Percentiles rank a stretch among this genome's conserved stretches.
These are phyloP conservation scores for Drosophila kepulauana DNA, from an alignment of 1,140 invertebrate species.

Conservation along the genomic window DNA sequence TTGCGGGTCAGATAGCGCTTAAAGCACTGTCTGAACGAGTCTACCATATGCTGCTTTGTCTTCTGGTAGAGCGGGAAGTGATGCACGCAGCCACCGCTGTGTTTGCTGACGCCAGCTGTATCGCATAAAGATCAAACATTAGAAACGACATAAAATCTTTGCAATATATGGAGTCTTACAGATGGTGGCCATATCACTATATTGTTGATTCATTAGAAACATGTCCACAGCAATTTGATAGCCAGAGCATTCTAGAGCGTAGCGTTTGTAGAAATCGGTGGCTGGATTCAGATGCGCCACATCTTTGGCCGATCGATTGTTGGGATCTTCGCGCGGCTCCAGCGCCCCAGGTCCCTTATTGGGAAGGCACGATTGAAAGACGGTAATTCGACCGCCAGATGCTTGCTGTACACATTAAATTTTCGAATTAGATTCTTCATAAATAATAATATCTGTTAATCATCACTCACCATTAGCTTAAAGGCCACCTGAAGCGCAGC, in stretches of 20 bases:
- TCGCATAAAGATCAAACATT: background rate
- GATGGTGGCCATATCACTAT: constrained; percentile 96
- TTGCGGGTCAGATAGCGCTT: constrained; percentile 97
- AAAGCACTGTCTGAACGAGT: constrained; percentile 92
- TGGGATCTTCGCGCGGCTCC: constrained; percentile 94
- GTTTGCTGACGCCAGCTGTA: constrained; percentile 95
- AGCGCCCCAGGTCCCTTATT: constrained; percentile 96
- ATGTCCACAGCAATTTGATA: constrained; percentile 98
- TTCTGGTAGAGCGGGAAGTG: constrained; percentile 96
- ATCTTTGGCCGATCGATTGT: constrained; percentile 92
- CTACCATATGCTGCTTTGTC: constrained; percentile 89
- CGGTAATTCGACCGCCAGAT: constrained; percentile 97
- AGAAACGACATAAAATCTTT: background rate
- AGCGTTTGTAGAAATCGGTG: constrained; percentile 99
- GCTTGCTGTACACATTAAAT: constrained; percentile 87
- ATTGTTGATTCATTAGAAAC: constrained; percentile 97
- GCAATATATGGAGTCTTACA: constrained; percentile 87
- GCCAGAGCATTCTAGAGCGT: constrained; percentile 97
- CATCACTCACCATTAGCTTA: constrained; percentile 92
- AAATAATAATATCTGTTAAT: background rate
- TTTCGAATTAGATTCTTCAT: background rate
- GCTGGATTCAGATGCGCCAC: constrained; percentile 95
- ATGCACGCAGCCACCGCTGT: constrained; percentile 97
- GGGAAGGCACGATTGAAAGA: constrained; percentile 96
- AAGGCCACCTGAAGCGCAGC: constrained; percentile 96